Conservation (phyloP, 2,113 vertebrate species). For the Grallaria varia region DNA sequence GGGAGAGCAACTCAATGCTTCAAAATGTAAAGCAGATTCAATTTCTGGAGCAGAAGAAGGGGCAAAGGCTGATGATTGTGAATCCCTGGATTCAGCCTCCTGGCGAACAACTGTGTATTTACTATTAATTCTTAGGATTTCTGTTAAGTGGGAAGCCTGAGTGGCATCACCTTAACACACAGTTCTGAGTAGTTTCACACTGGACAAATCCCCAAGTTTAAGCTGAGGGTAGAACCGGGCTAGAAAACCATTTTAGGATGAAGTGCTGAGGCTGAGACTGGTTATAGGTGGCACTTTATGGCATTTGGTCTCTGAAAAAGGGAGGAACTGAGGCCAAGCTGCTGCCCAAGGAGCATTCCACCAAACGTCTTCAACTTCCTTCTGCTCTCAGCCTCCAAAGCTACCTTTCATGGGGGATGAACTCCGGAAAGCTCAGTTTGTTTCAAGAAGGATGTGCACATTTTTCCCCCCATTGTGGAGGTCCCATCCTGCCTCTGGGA, state of each 20-base stretch:
- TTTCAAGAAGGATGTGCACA: background rate
- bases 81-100: background rate
- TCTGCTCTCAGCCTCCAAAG: background rate
- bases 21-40: background rate
- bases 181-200: background rate
- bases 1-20: background rate
- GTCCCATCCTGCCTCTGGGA: background rate
- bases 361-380: background rate
- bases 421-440: rapidly evolving
- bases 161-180: background rate
- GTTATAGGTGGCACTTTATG: background rate
- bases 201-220: background rate
- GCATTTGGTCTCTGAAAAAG: background rate
- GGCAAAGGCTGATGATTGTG: background rate
- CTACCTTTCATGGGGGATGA: background rate
- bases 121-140: background rate
- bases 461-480: rapidly evolving
- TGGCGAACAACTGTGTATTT: background rate
- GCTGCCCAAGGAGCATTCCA: background rate
- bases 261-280: background rate
- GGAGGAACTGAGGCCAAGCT: background rate
- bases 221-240: background rate
- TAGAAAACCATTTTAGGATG: background rate
- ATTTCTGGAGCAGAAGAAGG: background rate
- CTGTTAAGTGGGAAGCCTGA: background rate